Percentiles rank a stretch among this genome's conserved stretches.
Conservation (phyloP, 2,888 invertebrate species). For the Phaonia tiefii region DNA sequence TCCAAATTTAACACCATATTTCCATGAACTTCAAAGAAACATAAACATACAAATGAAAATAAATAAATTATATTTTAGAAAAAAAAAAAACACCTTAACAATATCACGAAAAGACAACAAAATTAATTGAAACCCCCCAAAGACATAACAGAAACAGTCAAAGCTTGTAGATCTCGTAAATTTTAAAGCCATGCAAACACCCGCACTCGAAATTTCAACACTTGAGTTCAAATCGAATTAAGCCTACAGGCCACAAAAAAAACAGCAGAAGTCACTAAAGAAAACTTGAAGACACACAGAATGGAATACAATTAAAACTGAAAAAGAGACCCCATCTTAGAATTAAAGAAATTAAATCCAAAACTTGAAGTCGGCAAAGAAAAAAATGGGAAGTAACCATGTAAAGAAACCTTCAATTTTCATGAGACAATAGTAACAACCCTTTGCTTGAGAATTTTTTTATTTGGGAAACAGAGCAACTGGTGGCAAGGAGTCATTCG, state of each 20-base stretch:
- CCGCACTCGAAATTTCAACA: constrained; percentile 26
- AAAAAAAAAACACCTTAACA: neutral
- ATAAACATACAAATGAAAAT: neutral
- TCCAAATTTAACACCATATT: no score
- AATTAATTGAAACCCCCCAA: constrained; percentile 29
- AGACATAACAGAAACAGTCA: neutral
- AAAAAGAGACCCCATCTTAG: neutral
- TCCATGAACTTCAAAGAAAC: no score
- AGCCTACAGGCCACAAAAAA: no score
- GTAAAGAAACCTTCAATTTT: neutral
- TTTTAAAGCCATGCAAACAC: neutral
- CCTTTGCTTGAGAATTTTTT: constrained; percentile 30
- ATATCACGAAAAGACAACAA: constrained; percentile 10
- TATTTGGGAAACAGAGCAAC: neutral
- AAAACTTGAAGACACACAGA: neutral
- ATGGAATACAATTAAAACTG: constrained; percentile 21
- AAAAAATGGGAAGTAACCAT: neutral
- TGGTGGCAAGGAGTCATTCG: neutral
- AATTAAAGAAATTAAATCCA: constrained; percentile 21
- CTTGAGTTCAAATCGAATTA: neutral
- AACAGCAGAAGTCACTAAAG: neutral
- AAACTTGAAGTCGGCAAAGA: constrained; percentile 8
- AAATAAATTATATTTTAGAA: neutral
- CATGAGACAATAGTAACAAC: constrained; percentile 4
- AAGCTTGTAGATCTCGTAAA: no score